These are phyloP conservation scores for Lasius platythorax DNA, from an alignment of 2,888 invertebrate genomes.

Conservation along the genomic window DNA sequence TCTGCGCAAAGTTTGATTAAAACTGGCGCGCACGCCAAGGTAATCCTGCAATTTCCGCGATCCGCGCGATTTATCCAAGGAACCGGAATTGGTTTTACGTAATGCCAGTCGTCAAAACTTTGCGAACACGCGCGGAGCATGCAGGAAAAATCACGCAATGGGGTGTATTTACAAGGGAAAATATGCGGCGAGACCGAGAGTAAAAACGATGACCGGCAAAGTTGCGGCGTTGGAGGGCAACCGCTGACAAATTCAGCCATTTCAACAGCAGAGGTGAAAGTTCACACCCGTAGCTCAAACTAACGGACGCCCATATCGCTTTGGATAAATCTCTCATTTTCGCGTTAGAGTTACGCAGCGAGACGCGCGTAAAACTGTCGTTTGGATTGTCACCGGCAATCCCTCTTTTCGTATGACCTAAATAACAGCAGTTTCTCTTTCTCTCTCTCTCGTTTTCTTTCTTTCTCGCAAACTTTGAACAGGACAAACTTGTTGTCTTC, in stretches of 20 bases:
- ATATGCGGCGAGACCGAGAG: neutral
- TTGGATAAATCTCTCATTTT: conserved; percentile 34
- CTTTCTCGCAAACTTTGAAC: neutral
- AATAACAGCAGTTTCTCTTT: neutral
- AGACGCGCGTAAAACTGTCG: conserved; percentile 29
- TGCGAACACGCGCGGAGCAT: neutral
- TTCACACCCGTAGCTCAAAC: conserved; percentile 7
- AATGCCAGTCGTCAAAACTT: conserved; percentile 17
- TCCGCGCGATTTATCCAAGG: conserved; percentile 29
- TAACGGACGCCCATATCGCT: neutral
- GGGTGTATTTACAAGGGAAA: conserved; percentile 23
- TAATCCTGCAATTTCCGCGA: conserved; percentile 26
- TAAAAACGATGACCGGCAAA: conserved; percentile 28
- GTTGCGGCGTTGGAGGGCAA: conserved; percentile 1
- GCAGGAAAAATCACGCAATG: conserved; percentile 17
- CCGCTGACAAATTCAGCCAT: conserved; percentile 38
- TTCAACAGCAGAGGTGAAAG: conserved; percentile 13
- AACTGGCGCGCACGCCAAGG: conserved; percentile 13
- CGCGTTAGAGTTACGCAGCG: neutral
- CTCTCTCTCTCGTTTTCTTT: neutral
- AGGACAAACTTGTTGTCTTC: conserved; percentile 2
- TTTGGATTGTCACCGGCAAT: neutral
- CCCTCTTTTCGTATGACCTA: neutral
- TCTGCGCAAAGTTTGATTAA: conserved; percentile 44
- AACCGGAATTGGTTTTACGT: neutral